phyloP scores from a whole-genome alignment of 2,113 vertebrate genomes.

The Procapra przewalskii region DNA sequence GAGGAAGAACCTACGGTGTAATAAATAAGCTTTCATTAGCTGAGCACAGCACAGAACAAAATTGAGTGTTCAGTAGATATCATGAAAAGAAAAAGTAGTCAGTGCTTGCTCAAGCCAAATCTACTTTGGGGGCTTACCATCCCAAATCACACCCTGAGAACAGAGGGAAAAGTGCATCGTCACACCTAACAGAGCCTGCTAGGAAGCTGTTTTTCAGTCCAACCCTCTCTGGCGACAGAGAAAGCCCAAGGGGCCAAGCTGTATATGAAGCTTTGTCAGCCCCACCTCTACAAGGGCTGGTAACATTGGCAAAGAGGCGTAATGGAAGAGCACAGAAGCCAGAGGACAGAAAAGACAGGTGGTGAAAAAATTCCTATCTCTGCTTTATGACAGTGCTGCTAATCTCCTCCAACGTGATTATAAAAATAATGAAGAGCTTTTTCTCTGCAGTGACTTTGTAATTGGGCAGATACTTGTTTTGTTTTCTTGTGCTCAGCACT shows the following conservation, averaged over 20 bases:
- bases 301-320: constrained; percentile 15
- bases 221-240: constrained; percentile 2
- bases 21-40: background rate
- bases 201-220: constrained; percentile 33
- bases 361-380: background rate
- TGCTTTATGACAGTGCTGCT: background rate
- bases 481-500: background rate
- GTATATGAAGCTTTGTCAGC: constrained; percentile 55
- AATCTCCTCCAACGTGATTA: background rate
- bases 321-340: constrained; percentile 42
- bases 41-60: background rate
- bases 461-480: background rate
- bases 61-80: background rate
- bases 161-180: constrained; percentile 26
- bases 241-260: constrained; percentile 2
- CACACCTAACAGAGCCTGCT: constrained; percentile 23
- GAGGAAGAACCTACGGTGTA: background rate
- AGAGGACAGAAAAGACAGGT: background rate
- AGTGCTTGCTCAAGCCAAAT: constrained; percentile 9
- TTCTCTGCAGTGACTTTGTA: background rate
- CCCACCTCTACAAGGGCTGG: constrained; percentile 14
- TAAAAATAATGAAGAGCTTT: background rate
- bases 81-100: background rate
- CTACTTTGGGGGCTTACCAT: background rate
- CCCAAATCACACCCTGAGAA: constrained; percentile 48